Evolutionary conservation across 2,888 invertebrate species (phyloP).

Genomic region (Cosmorhoe ocellata): DNA sequence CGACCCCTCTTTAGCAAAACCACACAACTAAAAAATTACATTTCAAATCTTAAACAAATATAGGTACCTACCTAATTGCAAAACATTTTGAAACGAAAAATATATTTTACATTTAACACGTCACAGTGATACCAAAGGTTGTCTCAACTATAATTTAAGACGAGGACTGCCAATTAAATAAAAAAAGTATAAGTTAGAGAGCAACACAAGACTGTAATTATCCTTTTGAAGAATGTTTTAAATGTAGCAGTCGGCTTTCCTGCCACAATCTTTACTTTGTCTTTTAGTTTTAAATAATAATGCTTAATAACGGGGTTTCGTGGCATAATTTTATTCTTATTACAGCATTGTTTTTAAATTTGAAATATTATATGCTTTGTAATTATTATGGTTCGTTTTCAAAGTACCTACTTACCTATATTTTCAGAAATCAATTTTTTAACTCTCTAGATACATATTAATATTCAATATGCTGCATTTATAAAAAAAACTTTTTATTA

Average conservation of each 20-base stretch:
- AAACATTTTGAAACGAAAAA: constrained; percentile 17
- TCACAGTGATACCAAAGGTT: constrained; percentile 40
- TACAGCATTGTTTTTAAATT: neutral
- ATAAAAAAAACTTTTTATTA: no score
- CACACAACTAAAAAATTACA: constrained; percentile 1
- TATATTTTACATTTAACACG: constrained; percentile 28
- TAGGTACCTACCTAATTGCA: no score
- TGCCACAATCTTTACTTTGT: constrained; percentile 38
- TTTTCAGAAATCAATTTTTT: no score
- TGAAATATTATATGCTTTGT: neutral
- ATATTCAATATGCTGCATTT: no score
- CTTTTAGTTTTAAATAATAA: constrained; percentile 42
- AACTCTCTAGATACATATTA: no score
- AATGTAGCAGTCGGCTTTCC: constrained; percentile 45
- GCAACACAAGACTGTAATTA: constrained; percentile 52
- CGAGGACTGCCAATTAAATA: constrained; percentile 58
- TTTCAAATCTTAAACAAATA: neutral
- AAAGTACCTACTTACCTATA: no score
- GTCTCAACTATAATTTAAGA: constrained; percentile 55
- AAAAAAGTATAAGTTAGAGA: constrained; percentile 52
- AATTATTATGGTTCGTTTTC: no score
- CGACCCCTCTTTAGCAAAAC: neutral
- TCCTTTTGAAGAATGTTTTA: constrained; percentile 55
- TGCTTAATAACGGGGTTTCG: constrained; percentile 25
- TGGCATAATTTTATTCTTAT: constrained; percentile 6